A percentile compares a stretch with the other conserved stretches of the same genome.
Conservation (phyloP, 1,140 invertebrate species). For the Coptotermes formosanus region DNA sequence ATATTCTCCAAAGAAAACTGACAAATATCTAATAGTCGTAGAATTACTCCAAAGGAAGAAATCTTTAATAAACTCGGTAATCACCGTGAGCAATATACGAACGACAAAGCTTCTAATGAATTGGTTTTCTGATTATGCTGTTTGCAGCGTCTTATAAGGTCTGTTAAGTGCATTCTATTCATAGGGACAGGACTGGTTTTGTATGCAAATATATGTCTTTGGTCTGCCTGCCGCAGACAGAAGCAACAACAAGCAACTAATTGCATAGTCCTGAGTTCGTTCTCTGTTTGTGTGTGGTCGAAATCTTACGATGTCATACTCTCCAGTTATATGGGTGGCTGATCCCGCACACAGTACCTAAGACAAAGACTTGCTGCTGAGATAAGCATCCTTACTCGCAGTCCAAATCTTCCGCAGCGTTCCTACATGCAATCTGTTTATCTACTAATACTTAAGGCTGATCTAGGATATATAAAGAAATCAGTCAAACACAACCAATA, state of each 20-base stretch:
- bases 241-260: not conserved
- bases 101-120: too few relatives aligned
- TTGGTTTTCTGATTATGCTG: too few relatives aligned
- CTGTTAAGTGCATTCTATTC: too few relatives aligned
- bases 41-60: not conserved
- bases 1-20: not conserved
- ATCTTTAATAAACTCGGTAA: not conserved
- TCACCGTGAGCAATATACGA: not conserved
- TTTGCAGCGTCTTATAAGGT: too few relatives aligned
- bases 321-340: not conserved
- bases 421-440: not conserved
- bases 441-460: too few relatives aligned
- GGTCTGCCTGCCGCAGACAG: not conserved
- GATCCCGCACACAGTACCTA: not conserved
- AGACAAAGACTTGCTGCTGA: not conserved
- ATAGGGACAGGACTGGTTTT: not conserved
- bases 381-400: not conserved
- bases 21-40: not conserved
- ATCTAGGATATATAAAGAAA: too few relatives aligned
- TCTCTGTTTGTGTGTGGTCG: constrained; percentile 4
- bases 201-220: constrained; percentile 2
- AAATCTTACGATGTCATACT: constrained; percentile 10
- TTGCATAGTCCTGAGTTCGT: constrained; percentile 9
- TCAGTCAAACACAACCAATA: too few relatives aligned
- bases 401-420: not conserved